Evolutionary conservation across 2,797 vertebrate species (phyloP).

Genomic region (Scomberomorus guttatus): DNA sequence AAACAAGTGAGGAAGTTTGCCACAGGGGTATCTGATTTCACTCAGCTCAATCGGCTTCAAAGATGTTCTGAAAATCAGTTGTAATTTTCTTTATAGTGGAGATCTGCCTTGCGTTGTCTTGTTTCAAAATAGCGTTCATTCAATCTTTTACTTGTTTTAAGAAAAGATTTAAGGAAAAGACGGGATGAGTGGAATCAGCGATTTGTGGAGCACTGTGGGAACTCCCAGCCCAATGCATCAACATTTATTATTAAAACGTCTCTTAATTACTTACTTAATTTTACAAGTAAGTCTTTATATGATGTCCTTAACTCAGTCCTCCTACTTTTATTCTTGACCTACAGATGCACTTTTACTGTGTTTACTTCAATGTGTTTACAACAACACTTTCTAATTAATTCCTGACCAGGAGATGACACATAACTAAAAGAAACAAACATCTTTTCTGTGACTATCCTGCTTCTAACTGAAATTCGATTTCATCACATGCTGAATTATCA

Average conservation of each 20-base stretch:
- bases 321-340: constrained; percentile 7
- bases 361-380: too few relatives aligned
- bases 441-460: neutral
- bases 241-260: neutral
- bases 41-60: neutral
- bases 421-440: neutral
- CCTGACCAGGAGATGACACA: constrained; percentile 4
- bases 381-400: constrained; percentile 11
- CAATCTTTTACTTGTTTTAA: neutral
- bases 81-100: neutral
- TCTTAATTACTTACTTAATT: neutral
- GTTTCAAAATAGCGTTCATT: constrained; percentile 3
- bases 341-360: neutral
- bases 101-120: neutral
- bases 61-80: neutral
- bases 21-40: neutral
- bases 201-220: too few relatives aligned
- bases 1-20: neutral
- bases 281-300: neutral
- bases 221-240: neutral
- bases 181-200: neutral
- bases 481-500: constrained; percentile 52
- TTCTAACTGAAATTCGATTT: constrained; percentile 36
- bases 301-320: neutral
- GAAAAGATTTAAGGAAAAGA: neutral